phyloP scores from a whole-genome alignment of 1,140 invertebrate species.

The Bemisia tabaci region DNA sequence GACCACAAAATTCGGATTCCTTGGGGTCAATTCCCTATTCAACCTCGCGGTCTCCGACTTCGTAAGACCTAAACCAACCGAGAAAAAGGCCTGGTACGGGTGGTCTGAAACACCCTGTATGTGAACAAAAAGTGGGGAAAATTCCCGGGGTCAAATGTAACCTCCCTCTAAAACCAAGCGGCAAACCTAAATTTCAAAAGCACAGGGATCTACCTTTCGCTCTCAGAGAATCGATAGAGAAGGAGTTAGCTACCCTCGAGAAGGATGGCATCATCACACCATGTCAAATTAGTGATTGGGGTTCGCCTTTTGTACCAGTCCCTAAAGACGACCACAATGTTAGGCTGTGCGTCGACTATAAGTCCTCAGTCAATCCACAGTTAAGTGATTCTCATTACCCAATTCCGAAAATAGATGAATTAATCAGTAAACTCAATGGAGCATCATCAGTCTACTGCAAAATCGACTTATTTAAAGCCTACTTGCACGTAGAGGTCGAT shows the following conservation, averaged over 20 bases:
- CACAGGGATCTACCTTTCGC: constrained; percentile 15
- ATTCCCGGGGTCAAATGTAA: too few relatives aligned
- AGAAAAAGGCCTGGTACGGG: too few relatives aligned
- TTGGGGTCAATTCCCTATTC: too few relatives aligned
- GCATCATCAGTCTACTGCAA: too few relatives aligned
- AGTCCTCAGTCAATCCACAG: constrained; percentile 23
- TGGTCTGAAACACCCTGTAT: too few relatives aligned
- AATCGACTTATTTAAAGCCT: constrained; percentile 24
- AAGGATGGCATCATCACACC: constrained; percentile 22
- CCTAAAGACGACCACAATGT: constrained; percentile 27
- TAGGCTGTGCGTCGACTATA: constrained; percentile 35
- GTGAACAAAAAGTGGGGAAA: too few relatives aligned
- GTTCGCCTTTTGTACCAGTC: constrained; percentile 30
- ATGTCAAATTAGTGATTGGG: constrained; percentile 27
- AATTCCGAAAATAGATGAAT: constrained; percentile 10
- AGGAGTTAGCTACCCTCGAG: constrained; percentile 14
- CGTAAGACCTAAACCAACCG: too few relatives aligned
- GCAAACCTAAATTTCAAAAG: too few relatives aligned
- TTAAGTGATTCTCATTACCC: constrained; percentile 6
- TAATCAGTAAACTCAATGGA: constrained; percentile 12
- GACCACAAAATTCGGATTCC: too few relatives aligned
- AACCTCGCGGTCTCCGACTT: too few relatives aligned
- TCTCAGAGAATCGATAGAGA: constrained; percentile 11
- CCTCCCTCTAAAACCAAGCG: too few relatives aligned
- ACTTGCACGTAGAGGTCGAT: constrained; percentile 11